Evolutionary conservation across 2,797 vertebrate genomes (phyloP), one percentile per base, ranked within the genome.

Genomic region (Sylvia borin): DNA sequence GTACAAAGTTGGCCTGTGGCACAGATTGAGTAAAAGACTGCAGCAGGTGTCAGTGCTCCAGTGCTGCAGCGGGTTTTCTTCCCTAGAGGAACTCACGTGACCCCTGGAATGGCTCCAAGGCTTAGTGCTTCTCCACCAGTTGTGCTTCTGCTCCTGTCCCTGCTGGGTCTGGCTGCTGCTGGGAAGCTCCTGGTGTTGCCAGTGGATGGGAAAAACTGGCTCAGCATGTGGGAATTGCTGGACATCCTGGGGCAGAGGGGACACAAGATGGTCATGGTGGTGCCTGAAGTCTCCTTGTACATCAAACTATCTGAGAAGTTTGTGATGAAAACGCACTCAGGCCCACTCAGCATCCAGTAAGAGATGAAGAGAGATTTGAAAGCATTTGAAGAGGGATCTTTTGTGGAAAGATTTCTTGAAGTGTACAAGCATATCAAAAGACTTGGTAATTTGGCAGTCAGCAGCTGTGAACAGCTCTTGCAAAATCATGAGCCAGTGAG

Each of bases 121-220:
- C 31, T 81, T 36, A 18, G 4, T 6, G 22, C 43, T 70, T 7
- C 13, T 6, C 9, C 5, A 0, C 8, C 0, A 1, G 7, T 1
- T 21, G 71, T 96, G 58, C 5, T 92, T 31, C 36, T 96, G 16
- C 31, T 92, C 27, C 65, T 96, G 11, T 85, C 57, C 3, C 1
- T 26, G 34, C 16, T 88, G 43, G 14, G 32, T 26, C 22, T 77
- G 43, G 85, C 88, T 27, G 60, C 75, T 29, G 73, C 77, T 19
- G 96, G 97, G 75, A 98, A 98, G 48, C 65, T 99, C 45, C 95
- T 99, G 79, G 97, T 99, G 89, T 40, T 99, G 20, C 98, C 98
- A 0, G 31, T 98, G 74, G 99, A 99, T 0, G 98, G 99, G 51
- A 99, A 99, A 76, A 99, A 98, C 15, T 99, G 99, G 99, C 77